Base-by-base conservation (phyloP, 2,113 vertebrate genomes). In the Neopipo cinnamomea region DNA sequence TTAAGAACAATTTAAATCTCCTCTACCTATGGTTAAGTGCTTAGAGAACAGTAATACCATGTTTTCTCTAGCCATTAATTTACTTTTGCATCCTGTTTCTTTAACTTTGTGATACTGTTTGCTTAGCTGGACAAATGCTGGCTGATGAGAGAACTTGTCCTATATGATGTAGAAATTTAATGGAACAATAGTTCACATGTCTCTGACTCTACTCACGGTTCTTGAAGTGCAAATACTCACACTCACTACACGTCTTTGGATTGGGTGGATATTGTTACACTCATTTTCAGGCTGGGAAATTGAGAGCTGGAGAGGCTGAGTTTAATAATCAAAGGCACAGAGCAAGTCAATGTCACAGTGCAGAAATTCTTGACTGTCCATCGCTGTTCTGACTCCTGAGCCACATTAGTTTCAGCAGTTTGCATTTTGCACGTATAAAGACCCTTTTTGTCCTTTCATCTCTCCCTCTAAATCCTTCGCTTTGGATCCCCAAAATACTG, bases 401-500 rank as follows among this genome's bases (percentile, higher is more conserved):
- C 50, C 31, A 37, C 21, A 59, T n/a, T 71, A 55, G 65, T 92
- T 91, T 65, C 88, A 77, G 44, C 61, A 81, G 73, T 91, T 95
- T 76, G 41, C 67, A 77, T 93, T 97, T 89, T 93, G 39, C 82
- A 92, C 10, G 13, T 79, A 77, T 23, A 82, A 91, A 93, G 66
- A 73, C 42, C 68, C 61, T 93, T 97, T 96, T 96, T 89, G 97
- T 93, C 78, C 68, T 95, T 91, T 93, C 70, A 94, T 88, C 4
- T 14, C 78, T 93, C 81, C 55, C 67, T 94, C 78, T 86, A 42
- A 78, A 8, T 70, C 9, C 42, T 71, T 87, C 94, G 87, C 97
- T 98, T 97, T 98, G 97, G 96, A 97, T 96, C 93, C 97, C 94
- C 14, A 83, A 95, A 97, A 98, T 97, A 97, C 97, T 96, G 94